phyloP scores from a whole-genome alignment of 2,797 vertebrate genomes.

The Chelonia mydas region DNA sequence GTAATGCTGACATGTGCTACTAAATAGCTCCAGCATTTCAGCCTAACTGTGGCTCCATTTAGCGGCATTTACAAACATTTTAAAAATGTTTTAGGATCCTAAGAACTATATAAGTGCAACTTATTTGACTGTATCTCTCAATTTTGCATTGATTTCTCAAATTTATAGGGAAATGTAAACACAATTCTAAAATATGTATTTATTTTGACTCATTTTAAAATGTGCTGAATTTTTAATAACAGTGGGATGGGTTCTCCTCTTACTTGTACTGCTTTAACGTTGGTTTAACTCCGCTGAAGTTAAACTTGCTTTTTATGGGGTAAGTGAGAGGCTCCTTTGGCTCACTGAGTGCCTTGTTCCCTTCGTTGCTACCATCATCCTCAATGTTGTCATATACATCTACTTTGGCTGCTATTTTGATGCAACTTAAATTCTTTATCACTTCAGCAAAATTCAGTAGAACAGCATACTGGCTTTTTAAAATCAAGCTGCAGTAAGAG shows the following conservation, averaged over 20 bases:
- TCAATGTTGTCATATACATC: not conserved
- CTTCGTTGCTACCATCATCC: not conserved
- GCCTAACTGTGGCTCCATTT: not conserved
- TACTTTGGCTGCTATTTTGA: not conserved
- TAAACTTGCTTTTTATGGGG: not conserved
- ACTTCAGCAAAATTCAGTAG: not conserved
- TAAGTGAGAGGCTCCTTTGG: not conserved
- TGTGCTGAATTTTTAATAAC: not conserved
- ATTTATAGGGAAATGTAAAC: not conserved
- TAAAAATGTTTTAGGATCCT: not conserved
- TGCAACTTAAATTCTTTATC: not conserved
- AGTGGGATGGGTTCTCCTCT: not conserved
- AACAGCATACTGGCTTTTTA: not conserved
- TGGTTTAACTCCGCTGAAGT: conserved; percentile 19
- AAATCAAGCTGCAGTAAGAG: not conserved
- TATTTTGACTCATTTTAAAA: not conserved
- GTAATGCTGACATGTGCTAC: not conserved
- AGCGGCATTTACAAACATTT: not conserved
- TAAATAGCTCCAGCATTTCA: not conserved
- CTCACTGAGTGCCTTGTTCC: not conserved
- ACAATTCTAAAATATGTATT: conserved; percentile 16
- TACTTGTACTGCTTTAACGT: not conserved
- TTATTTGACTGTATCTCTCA: not conserved
- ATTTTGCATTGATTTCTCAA: not conserved
- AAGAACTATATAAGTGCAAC: not conserved